A percentile compares a stretch with the other conserved stretches of the same genome.
phyloP scores from a whole-genome alignment of 2,888 invertebrate species.

The Troides helena region DNA sequence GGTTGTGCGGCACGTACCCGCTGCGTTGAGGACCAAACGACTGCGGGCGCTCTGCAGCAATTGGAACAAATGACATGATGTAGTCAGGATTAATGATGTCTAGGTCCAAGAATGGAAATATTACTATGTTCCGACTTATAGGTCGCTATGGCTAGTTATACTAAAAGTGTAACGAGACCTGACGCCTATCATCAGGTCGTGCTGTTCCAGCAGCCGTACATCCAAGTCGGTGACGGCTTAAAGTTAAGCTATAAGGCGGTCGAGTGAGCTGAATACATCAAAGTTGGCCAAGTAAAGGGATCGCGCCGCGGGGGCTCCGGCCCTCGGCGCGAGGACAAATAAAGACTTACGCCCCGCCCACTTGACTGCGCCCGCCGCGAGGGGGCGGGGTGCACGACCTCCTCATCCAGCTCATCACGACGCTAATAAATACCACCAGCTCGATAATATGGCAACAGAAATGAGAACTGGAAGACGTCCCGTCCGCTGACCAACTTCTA shows the following conservation, averaged over 20 bases:
- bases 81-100: too few relatives aligned
- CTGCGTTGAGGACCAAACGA: slow-evolving; percentile 64
- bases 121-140: too few relatives aligned
- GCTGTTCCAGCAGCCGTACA: slow-evolving; percentile 30
- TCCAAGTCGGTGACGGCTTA: slow-evolving; percentile 32
- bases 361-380: slow-evolving; percentile 19
- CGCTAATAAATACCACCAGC: background rate
- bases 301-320: slow-evolving; percentile 28
- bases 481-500: too few relatives aligned
- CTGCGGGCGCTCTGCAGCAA: slow-evolving; percentile 68
- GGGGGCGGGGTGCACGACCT: background rate
- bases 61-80: background rate
- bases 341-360: slow-evolving; percentile 37
- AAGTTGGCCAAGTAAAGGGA: slow-evolving; percentile 49
- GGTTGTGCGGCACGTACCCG: slow-evolving; percentile 54
- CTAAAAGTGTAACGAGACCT: too few relatives aligned
- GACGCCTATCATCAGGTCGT: too few relatives aligned
- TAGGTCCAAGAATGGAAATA: too few relatives aligned
- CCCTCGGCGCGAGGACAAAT: slow-evolving; percentile 36
- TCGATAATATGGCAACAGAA: too few relatives aligned
- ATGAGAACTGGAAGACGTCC: too few relatives aligned
- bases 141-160: too few relatives aligned
- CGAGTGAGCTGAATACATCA: slow-evolving; percentile 38
- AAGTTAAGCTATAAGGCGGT: slow-evolving; percentile 29
- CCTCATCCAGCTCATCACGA: too few relatives aligned